Base-by-base conservation (phyloP, 2,888 invertebrate species). In the Carpatolechia fugitivella region DNA sequence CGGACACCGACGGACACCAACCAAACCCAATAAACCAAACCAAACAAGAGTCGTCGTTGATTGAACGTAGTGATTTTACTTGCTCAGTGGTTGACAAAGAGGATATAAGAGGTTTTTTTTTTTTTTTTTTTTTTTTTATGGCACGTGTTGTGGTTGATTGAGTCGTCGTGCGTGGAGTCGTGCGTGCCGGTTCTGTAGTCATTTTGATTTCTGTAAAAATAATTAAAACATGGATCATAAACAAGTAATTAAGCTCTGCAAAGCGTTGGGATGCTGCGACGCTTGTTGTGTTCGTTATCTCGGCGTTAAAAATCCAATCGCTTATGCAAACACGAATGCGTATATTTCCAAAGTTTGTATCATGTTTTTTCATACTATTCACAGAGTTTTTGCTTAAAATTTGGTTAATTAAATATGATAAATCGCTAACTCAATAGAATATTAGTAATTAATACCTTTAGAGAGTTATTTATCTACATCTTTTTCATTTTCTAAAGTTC, bases 221-320 rank as follows among this genome's bases (percentile, higher is more conserved):
- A 20, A 30, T 6, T 36, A 38, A 58, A 72, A 59, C 56, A 92
- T 92, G 91, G 80, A 80, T 61, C 81, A 90, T 55, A 90, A 86
- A 60, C 79, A 80, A 40, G 16, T 35, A 36, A 76, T 93, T 56
- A 78, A 89, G 51, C 82, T 82, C 61, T 85, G 93, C 52, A 87
- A 85, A 56, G 80, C 85, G 5, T 74, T 91, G 41, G 93, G 93
- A 0, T 94, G 94, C 64, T 96, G 96, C 66, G 86, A 92, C 52
- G 82, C 91, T 10, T 96, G 96, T 67, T 92, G 93, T 61, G 77
- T 95, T 54, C 91, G 96, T n/a, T 94, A 93, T 72, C 70, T 93
- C 29, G 93, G 93, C 47, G 83, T 92, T 3, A 91, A 90, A 64
- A 90, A 85, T 56, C 88, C 92, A 0, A 82, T 82, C 38, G 89